Evolutionary conservation across 2,797 vertebrate species (phyloP).

Genomic region (Parambassis ranga): DNA sequence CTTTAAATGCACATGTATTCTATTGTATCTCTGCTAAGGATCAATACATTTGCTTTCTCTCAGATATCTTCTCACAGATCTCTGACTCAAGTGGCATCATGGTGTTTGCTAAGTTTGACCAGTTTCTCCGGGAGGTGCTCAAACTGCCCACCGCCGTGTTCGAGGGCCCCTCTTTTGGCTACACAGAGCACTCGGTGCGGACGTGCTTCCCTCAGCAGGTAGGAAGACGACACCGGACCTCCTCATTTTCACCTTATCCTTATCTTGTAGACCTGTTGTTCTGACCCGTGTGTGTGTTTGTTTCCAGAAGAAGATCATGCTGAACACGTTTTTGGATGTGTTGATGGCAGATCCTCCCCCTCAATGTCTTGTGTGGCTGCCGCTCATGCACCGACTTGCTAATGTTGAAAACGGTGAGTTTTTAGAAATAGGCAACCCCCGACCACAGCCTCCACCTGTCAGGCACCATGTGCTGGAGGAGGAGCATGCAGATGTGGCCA

Average conservation of each 20-base stretch:
- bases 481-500: too few relatives aligned
- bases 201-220: conserved; percentile 97
- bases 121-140: conserved; percentile 91
- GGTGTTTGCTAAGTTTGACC: conserved; percentile 93
- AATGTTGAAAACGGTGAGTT: conserved; percentile 94
- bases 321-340: conserved; percentile 96
- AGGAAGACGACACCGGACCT: conserved; percentile 10
- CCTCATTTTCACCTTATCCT: accelerated
- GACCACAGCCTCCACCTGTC: too few relatives aligned
- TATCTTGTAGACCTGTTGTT: not conserved
- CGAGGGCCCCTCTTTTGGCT: conserved; percentile 96
- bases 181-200: conserved; percentile 91
- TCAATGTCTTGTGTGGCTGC: conserved; percentile 98
- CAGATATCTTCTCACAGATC: conserved; percentile 97
- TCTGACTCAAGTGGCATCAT: conserved; percentile 91
- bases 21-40: not conserved
- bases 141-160: conserved; percentile 96
- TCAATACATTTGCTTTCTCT: conserved; percentile 40
- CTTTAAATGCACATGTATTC: not conserved
- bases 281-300: conserved; percentile 55
- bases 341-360: conserved; percentile 97
- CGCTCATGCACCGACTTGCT: conserved; percentile 96
- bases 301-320: conserved; percentile 92
- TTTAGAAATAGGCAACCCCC: too few relatives aligned
- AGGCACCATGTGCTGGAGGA: too few relatives aligned